A percentile compares a stretch with the other conserved stretches of the same genome.
Evolutionary conservation across 2,888 invertebrate species (phyloP).

Genomic region (Lithophane leautieri): DNA sequence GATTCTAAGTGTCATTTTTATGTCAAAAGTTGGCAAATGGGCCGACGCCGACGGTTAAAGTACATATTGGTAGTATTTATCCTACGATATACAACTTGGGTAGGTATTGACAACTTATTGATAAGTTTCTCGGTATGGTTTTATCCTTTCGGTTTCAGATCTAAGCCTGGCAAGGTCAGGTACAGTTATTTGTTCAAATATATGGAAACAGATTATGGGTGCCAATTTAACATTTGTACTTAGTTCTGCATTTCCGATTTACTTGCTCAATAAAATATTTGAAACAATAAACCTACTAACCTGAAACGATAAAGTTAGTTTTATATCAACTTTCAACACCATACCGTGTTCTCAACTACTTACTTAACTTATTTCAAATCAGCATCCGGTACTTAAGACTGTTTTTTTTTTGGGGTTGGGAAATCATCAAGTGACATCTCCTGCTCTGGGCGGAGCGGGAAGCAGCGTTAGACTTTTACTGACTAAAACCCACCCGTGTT

Average conservation of each 20-base stretch:
- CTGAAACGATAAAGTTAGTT: slow-evolving; percentile 18
- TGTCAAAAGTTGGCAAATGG: not conserved
- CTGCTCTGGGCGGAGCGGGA: too few relatives aligned
- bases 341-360: not conserved
- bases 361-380: not conserved
- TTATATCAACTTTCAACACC: not conserved
- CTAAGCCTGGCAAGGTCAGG: too few relatives aligned
- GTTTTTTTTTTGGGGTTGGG: too few relatives aligned
- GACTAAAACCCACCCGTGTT: too few relatives aligned
- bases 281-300: slow-evolving; percentile 24
- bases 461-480: too few relatives aligned
- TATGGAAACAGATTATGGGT: not conserved
- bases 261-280: slow-evolving; percentile 13
- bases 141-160: too few relatives aligned
- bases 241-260: slow-evolving; percentile 5
- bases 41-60: not conserved
- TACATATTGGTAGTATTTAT: too few relatives aligned
- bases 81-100: too few relatives aligned
- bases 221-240: not conserved
- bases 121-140: too few relatives aligned
- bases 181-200: too few relatives aligned
- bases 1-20: not conserved
- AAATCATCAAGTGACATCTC: too few relatives aligned
- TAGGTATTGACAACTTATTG: too few relatives aligned
- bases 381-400: slow-evolving; percentile 2